A percentile compares a stretch with the other conserved stretches of the same genome.
Evolutionary conservation across 2,113 vertebrate genomes (phyloP).

Genomic region (Ammodytes dubius): DNA sequence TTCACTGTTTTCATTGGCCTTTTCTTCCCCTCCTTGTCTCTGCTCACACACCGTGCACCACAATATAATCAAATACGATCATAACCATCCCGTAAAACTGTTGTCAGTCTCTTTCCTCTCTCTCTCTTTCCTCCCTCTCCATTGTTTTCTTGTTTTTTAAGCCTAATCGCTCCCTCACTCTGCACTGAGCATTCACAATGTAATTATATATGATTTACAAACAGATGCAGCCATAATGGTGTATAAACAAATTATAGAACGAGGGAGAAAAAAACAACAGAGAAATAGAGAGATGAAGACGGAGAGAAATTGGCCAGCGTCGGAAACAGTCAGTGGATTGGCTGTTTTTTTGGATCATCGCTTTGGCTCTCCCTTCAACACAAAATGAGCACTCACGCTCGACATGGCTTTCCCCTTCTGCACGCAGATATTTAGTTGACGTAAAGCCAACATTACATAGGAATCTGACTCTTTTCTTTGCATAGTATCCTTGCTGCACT

Average conservation of each 20-base stretch:
- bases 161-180: constrained; percentile 61
- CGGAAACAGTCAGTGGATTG: constrained; percentile 57
- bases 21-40: constrained; percentile 40
- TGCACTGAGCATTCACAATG: constrained; percentile 65
- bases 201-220: constrained; percentile 83
- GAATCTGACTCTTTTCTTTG: constrained; percentile 53
- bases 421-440: constrained; percentile 64
- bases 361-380: constrained; percentile 63
- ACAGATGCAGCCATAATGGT: constrained; percentile 78
- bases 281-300: constrained; percentile 65
- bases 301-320: constrained; percentile 62
- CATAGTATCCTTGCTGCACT: constrained; percentile 32
- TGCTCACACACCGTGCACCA: constrained; percentile 43
- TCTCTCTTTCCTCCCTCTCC: constrained; percentile 16
- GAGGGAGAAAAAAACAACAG: constrained; percentile 39
- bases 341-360: constrained; percentile 67
- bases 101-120: constrained; percentile 8
- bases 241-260: constrained; percentile 76
- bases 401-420: constrained; percentile 59
- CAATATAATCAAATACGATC: constrained; percentile 67
- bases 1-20: constrained; percentile 61
- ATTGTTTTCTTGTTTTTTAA: constrained; percentile 55
- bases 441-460: constrained; percentile 59
- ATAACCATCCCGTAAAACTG: constrained; percentile 63
- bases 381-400: constrained; percentile 57